phyloP scores from a whole-genome alignment of 2,113 vertebrate species.

The Ictidomys tridecemlineatus region DNA sequence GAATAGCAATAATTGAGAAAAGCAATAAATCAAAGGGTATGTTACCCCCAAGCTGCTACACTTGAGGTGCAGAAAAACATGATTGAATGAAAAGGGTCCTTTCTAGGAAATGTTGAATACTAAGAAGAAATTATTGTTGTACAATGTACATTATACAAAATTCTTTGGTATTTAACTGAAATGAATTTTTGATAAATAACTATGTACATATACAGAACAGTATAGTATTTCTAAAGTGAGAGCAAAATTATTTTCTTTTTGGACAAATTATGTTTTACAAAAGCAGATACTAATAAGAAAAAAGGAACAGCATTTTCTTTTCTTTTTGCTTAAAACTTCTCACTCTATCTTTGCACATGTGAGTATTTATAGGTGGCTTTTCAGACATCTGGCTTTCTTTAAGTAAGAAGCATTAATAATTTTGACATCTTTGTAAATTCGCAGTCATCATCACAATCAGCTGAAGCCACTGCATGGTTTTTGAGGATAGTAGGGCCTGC shows the following conservation, averaged over 20 bases:
- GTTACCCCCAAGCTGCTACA: neutral
- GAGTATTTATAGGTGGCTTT: neutral
- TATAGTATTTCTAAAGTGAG: neutral
- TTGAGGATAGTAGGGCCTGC: neutral
- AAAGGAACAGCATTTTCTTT: neutral
- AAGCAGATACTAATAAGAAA: constrained; percentile 26
- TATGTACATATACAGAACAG: neutral
- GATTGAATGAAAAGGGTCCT: neutral
- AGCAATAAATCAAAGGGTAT: neutral
- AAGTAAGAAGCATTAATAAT: constrained; percentile 42
- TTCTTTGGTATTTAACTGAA: neutral
- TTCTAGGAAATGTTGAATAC: neutral
- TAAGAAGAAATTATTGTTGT: neutral
- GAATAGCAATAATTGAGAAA: neutral
- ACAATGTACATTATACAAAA: neutral
- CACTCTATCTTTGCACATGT: neutral
- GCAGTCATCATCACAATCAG: neutral
- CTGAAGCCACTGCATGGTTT: neutral
- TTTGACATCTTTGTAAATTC: neutral
- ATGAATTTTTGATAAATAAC: neutral
- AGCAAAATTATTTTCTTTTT: constrained; percentile 20
- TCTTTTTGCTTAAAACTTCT: neutral
- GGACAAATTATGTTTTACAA: neutral
- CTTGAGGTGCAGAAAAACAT: neutral
- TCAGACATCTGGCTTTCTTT: constrained; percentile 50